Evolutionary conservation across 2,113 vertebrate species (phyloP).

Genomic region (Serilophus lunatus): DNA sequence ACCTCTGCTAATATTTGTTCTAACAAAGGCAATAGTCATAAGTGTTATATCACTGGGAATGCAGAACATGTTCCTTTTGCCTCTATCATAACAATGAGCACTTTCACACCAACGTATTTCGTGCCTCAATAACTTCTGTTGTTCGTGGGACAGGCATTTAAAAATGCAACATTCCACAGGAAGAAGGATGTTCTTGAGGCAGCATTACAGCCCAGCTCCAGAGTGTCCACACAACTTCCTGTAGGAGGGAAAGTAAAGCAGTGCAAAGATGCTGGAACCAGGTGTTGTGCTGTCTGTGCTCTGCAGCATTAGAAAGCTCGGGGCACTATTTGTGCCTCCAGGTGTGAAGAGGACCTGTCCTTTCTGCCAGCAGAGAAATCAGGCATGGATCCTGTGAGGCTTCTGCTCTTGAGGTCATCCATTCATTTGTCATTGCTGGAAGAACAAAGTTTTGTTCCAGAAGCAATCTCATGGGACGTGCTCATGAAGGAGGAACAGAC

Average conservation of each 20-base stretch:
- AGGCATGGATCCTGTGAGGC: no score
- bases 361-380: no score
- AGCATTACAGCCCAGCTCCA: background rate
- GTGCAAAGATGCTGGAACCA: no score
- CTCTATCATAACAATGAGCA: background rate
- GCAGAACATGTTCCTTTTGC: background rate
- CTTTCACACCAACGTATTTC: background rate
- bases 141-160: background rate
- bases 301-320: no score
- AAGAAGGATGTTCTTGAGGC: background rate
- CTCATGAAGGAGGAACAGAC: background rate
- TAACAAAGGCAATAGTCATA: background rate
- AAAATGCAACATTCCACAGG: background rate
- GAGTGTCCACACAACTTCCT: background rate
- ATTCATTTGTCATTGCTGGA: background rate
- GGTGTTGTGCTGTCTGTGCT: no score
- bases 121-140: background rate
- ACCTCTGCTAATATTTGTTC: constrained; percentile 5
- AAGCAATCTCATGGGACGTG: background rate
- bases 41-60: background rate
- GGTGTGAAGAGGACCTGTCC: no score
- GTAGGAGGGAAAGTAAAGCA: background rate
- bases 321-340: no score
- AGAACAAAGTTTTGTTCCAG: background rate
- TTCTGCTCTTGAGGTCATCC: no score